A percentile compares a stretch with the other conserved stretches of the same genome.
Conservation (phyloP, 1,140 invertebrate species). For the Scaptodrosophila lebanonensis region DNA sequence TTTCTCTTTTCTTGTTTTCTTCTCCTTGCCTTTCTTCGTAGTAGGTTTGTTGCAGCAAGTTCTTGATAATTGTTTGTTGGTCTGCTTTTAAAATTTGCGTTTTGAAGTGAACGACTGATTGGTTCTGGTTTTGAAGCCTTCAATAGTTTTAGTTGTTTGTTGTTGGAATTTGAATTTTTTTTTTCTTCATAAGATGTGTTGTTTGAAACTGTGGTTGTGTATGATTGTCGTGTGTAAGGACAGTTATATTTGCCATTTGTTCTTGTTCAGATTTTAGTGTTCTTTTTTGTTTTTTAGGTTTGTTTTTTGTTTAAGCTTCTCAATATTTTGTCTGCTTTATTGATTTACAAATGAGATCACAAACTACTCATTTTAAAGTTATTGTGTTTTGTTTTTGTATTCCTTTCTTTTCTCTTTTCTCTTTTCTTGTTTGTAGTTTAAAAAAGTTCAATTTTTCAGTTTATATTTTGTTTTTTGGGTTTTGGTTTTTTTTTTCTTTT, state of each 20-base stretch:
- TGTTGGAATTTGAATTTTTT: conserved; percentile 73
- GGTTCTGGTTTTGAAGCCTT: neutral
- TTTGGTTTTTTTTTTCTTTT: conserved; percentile 42
- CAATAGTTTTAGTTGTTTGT: conserved; percentile 12
- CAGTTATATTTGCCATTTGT: conserved; percentile 43
- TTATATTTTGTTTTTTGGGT: too few species aligned
- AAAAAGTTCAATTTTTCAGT: conserved; percentile 68
- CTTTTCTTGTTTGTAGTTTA: conserved; percentile 49
- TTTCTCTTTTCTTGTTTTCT: conserved; percentile 1
- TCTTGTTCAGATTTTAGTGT: conserved; percentile 31
- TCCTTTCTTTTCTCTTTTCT: conserved; percentile 42
- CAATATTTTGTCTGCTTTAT: conserved; percentile 61
- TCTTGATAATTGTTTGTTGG: too few species aligned
- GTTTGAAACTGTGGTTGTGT: conserved; percentile 32
- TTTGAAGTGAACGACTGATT: conserved; percentile 55
- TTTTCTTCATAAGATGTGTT: conserved; percentile 37
- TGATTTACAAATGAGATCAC: conserved; percentile 76
- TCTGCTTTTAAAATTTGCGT: conserved; percentile 49
- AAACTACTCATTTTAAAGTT: too few species aligned
- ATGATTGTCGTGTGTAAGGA: conserved; percentile 35
- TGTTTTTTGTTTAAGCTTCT: too few species aligned
- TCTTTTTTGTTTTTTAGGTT: conserved; percentile 19
- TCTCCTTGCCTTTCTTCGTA: conserved; percentile 3
- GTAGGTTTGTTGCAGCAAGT: conserved; percentile 16
- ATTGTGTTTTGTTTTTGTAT: too few species aligned